Base-by-base conservation (phyloP, 2,888 invertebrate species). In the Pilophorus perplexus region DNA sequence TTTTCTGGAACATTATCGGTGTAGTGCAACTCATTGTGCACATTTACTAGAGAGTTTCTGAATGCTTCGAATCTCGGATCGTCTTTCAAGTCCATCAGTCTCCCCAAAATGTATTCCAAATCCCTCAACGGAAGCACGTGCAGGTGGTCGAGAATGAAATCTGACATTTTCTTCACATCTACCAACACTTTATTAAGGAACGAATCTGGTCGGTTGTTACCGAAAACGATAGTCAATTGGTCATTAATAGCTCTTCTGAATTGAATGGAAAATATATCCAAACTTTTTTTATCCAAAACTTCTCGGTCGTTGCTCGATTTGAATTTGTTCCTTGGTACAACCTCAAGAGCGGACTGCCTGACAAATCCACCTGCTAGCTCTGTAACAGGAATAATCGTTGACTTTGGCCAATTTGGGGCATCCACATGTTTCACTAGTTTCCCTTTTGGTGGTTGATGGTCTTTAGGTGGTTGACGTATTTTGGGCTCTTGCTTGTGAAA, bases 141-240 rank as follows among this genome's bases (percentile, higher is more conserved):
- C 1, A 62, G 18, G 5, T 62, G 44, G n/a, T 46, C 62, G 8
- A 62, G 28, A 25, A 62, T 22, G 20, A 62, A 62, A 5, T 62
- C 62, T 1, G 33, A 20, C 27, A 62, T 46, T 2, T 33, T 46
- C n/a, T 33, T 48, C 20, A 62, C 8, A 18, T 62, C 62, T 2
- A n/a, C 2, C 10, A 23, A 20, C 10, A 62, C 6, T 18, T 14
- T 28, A 12, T 46, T 6, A 5, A 62, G 2, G 22, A 62, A 62
- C 3, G 22, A 18, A 2, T 48, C 33, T 10, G 62, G 22, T 22
- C 20, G 20, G 1, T 14, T 10, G 16, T 18, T 2, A 22, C 55
- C 40, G 16, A 59, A 40, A 20, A 14, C 27, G 25, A 2, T 4
- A 18, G 18, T 59, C 44, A 59, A 44, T 23, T 59, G 33, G n/a